phyloP scores from a whole-genome alignment of 2,888 invertebrate genomes.

The Caenorhabditis japonica region DNA sequence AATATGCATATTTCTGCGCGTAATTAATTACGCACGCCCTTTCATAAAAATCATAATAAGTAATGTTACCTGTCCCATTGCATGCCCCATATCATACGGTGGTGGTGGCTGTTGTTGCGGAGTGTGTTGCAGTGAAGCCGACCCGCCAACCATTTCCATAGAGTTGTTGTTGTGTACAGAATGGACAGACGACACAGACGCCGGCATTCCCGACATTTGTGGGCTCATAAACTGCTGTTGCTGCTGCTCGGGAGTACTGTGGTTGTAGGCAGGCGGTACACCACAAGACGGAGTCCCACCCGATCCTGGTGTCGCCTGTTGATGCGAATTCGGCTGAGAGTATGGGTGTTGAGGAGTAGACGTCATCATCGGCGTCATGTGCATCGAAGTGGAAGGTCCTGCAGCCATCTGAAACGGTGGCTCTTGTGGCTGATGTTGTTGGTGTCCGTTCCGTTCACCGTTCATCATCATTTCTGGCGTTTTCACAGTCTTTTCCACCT shows the following conservation, averaged over 20 bases:
- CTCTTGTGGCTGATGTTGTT: too few relatives aligned
- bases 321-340: slow-evolving; percentile 42
- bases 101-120: slow-evolving; percentile 5
- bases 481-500: slow-evolving; percentile 24
- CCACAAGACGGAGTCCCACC: slow-evolving; percentile 54
- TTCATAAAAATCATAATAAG: too few relatives aligned
- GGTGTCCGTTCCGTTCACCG: slow-evolving; percentile 1
- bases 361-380: slow-evolving; percentile 30
- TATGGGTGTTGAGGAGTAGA: slow-evolving; percentile 35
- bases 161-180: slow-evolving; percentile 56
- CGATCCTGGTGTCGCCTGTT: slow-evolving; percentile 61
- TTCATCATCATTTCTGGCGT: slow-evolving; percentile 42
- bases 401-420: slow-evolving; percentile 15
- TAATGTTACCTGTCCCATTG: slow-evolving; percentile 28
- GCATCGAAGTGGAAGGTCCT: slow-evolving; percentile 8
- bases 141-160: slow-evolving; percentile 47
- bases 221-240: slow-evolving; percentile 58
- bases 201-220: slow-evolving; percentile 50
- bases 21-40: too few relatives aligned
- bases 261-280: slow-evolving; percentile 21
- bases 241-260: slow-evolving; percentile 59
- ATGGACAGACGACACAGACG: slow-evolving; percentile 60
- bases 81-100: slow-evolving; percentile 24
- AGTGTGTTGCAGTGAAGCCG: slow-evolving; percentile 23
- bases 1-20: too few relatives aligned